Percentiles rank a stretch among this genome's conserved stretches.
phyloP scores from a whole-genome alignment of 2,888 invertebrate species.

The Aspidiotus rigidus region DNA sequence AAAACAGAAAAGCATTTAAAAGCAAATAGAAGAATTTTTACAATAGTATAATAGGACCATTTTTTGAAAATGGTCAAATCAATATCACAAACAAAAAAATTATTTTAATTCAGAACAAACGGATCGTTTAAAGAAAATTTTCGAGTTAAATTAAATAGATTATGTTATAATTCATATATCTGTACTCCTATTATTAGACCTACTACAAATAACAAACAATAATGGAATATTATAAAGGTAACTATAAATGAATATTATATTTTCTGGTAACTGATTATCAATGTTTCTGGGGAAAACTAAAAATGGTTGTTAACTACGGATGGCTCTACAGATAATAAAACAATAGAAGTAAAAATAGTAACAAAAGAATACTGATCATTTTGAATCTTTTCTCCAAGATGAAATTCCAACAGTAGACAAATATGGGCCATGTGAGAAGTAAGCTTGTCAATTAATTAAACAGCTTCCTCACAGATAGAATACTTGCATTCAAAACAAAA shows the following conservation, averaged over 20 bases:
- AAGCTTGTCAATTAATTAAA: no score
- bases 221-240: constrained; percentile 14
- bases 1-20: constrained; percentile 22
- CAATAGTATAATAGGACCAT: constrained; percentile 9
- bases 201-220: background rate
- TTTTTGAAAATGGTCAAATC: constrained; percentile 33
- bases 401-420: no score
- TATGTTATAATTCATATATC: no score
- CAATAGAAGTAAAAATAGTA: no score
- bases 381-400: no score
- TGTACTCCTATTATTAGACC: background rate
- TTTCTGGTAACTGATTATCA: constrained; percentile 23
- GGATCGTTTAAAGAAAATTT: constrained; percentile 21
- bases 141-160: background rate
- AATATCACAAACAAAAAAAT: constrained; percentile 31
- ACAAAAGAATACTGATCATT: no score
- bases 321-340: no score
- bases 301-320: background rate
- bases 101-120: constrained; percentile 24
- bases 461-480: no score
- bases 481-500: no score
- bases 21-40: constrained; percentile 13
- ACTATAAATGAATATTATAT: constrained; percentile 17
- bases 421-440: no score
- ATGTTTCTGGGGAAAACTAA: background rate